Evolutionary conservation across 2,113 vertebrate species (phyloP), one percentile per base, ranked within the genome.

Genomic region (Notothenia rossii): DNA sequence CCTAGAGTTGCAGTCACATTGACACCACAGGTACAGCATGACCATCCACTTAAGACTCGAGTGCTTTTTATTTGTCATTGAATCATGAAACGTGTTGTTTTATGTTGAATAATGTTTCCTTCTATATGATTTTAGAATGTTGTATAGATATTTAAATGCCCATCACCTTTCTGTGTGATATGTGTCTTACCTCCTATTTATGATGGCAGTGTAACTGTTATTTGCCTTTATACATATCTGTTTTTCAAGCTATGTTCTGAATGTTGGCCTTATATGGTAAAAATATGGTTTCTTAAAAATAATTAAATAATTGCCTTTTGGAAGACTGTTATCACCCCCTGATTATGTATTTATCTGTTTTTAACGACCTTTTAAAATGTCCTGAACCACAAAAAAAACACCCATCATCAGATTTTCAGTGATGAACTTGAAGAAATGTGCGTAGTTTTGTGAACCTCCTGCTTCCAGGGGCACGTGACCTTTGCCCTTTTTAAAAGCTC

Each of bases 141-240:
- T 71, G 20, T 78, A 58, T 59, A 72, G 49, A 29, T 56, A 43
- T 67, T 76, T n/a, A 84, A 82, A 73, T 83, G 80, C 62, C 70
- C 74, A 49, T 82, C 63, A 62, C 46, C 45, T 71, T 67, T 77
- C 55, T 77, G 61, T 87, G 75, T 53, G 48, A 80, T 60, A 67
- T n/a, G 29, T 87, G 88, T 86, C 78, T 90, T 89, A 90, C 82
- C 75, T 89, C 74, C 75, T 89, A 86, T 84, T 86, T 83, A 79
- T 85, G 58, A 84, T 36, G 56, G 77, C 68, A 67, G 75, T 82
- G 68, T 22, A 33, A 58, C n/a, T 86, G 80, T 91, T 89, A 90
- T 86, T 88, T 84, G 54, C 46, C 54, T 87, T 82, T 84, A 25
- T 73, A 80, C 14, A 10, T 66, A 60, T 75, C 29, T 25, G 36